Evolutionary conservation across 2,797 vertebrate species (phyloP).

Genomic region (Crocidura indochinensis): DNA sequence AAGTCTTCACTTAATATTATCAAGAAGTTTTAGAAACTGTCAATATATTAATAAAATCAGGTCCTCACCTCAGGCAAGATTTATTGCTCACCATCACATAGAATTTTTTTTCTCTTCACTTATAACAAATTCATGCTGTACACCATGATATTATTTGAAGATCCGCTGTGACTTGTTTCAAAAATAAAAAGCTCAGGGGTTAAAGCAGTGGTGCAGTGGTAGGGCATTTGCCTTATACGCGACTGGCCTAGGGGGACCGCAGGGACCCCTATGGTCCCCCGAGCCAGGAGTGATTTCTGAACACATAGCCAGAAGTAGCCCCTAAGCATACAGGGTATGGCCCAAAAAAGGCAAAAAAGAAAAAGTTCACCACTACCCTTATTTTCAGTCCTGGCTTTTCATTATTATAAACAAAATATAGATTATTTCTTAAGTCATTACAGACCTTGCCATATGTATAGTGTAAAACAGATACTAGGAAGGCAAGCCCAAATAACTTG

Average conservation of each 20-base stretch:
- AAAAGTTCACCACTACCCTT: background rate
- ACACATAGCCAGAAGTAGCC: too few relatives aligned
- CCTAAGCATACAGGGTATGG: too few relatives aligned
- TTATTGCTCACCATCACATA: background rate
- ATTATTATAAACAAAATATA: slow-evolving; percentile 31
- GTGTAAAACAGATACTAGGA: slow-evolving; percentile 48
- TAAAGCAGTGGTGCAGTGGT: too few relatives aligned
- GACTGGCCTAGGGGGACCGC: too few relatives aligned
- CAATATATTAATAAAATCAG: background rate
- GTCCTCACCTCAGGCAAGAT: background rate
- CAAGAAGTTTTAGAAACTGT: background rate
- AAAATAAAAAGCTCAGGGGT: too few relatives aligned
- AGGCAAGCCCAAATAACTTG: slow-evolving; percentile 18
- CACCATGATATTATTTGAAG: background rate
- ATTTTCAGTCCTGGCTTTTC: slow-evolving; percentile 13
- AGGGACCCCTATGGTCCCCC: too few relatives aligned
- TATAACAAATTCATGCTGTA: background rate
- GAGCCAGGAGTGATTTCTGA: too few relatives aligned
- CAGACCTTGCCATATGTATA: slow-evolving; percentile 39
- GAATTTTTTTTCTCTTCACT: background rate
- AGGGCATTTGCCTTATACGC: too few relatives aligned
- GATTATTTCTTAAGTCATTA: slow-evolving; percentile 66
- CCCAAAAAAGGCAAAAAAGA: too few relatives aligned
- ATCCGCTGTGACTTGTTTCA: background rate
- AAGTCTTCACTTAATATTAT: background rate